Conservation (phyloP, 2,113 vertebrate species). For the Callospermophilus lateralis region DNA sequence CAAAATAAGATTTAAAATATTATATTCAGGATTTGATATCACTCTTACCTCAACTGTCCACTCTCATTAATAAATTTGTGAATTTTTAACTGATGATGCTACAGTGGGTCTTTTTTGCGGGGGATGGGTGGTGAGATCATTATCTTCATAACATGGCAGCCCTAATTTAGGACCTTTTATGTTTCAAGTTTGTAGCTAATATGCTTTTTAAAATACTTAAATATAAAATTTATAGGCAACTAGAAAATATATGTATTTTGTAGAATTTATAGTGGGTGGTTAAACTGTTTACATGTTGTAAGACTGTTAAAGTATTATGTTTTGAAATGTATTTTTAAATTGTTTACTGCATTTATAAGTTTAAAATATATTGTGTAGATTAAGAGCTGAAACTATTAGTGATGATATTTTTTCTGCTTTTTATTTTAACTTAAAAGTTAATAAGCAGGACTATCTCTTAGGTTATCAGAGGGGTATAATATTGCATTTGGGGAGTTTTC, state of each 20-base stretch:
- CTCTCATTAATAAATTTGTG: not conserved
- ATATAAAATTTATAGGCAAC: not conserved
- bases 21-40: not conserved
- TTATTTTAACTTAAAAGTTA: conserved; percentile 27
- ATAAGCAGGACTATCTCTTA: conserved; percentile 2
- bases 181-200: not conserved
- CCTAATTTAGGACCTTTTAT: not conserved
- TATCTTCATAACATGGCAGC: not conserved
- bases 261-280: not conserved
- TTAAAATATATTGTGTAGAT: not conserved
- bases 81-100: not conserved
- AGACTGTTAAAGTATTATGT: not conserved
- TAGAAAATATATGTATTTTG: not conserved
- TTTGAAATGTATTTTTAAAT: conserved; percentile 36
- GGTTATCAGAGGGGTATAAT: not conserved
- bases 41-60: not conserved
- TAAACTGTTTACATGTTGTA: not conserved
- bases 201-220: not conserved
- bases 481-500: not conserved
- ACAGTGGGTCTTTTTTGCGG: not conserved
- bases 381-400: not conserved
- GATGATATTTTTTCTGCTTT: not conserved
- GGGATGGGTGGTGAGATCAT: not conserved
- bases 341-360: conserved; percentile 4
- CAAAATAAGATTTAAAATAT: not conserved